A percentile compares a stretch with the other conserved stretches of the same genome.
Conservation (phyloP, 2,888 invertebrate species). For the Corythucha ciliata region DNA sequence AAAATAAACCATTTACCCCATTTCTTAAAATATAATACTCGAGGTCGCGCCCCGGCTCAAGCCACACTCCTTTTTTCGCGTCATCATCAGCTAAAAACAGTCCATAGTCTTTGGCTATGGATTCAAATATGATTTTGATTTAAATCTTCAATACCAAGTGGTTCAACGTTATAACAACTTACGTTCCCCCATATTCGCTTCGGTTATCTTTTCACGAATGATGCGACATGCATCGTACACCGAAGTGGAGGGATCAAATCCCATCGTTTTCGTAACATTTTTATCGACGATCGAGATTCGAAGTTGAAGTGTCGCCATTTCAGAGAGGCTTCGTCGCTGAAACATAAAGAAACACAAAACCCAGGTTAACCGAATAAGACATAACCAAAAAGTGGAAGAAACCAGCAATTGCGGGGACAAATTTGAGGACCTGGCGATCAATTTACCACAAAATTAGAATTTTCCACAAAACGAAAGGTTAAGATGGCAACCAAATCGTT, state of each 20-base stretch:
- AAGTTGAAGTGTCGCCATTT: constrained; percentile 66
- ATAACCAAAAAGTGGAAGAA: background rate
- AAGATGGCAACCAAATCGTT: no score
- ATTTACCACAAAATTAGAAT: background rate
- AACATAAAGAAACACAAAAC: constrained; percentile 16
- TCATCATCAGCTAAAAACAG: constrained; percentile 95
- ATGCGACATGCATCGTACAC: constrained; percentile 93
- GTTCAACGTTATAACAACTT: no score
- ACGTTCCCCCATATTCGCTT: constrained; percentile 84
- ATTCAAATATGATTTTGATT: constrained; percentile 22
- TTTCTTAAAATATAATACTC: constrained; percentile 95
- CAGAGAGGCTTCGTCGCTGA: constrained; percentile 31
- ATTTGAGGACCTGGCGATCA: background rate
- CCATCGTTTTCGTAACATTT: constrained; percentile 93
- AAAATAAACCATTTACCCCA: constrained; percentile 47
- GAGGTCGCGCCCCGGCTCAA: constrained; percentile 85
- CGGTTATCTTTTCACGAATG: constrained; percentile 89
- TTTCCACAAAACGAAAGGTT: constrained; percentile 12
- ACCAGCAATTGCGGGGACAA: background rate
- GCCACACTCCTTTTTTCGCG: constrained; percentile 93
- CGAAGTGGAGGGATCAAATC: constrained; percentile 90
- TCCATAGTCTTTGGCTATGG: constrained; percentile 88
- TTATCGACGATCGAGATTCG: constrained; percentile 78
- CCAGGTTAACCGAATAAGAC: background rate
- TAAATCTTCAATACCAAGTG: background rate